These are phyloP conservation scores for Hepsetus odoe DNA, from an alignment of 2,113 vertebrate genomes.

Conservation along the genomic window DNA sequence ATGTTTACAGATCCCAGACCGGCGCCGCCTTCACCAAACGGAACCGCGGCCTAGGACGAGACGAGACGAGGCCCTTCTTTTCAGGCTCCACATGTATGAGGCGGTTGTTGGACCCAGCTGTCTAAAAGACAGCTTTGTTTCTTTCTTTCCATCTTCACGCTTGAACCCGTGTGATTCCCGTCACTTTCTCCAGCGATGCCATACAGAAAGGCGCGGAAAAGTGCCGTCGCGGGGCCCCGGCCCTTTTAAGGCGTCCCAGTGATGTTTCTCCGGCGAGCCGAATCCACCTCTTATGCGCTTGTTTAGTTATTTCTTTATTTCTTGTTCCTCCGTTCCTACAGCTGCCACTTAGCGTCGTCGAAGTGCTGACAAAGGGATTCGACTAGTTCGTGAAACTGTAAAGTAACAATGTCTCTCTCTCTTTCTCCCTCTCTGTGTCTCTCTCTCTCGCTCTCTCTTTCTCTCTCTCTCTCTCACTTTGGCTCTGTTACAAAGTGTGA, in stretches of 20 bases:
- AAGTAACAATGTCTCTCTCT: background rate
- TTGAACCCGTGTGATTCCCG: background rate
- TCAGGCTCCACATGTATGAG: background rate
- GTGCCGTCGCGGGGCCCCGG: background rate
- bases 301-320: too few relatives aligned
- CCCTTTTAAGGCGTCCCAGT: background rate
- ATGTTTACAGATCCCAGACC: background rate
- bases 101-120: too few relatives aligned
- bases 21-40: background rate
- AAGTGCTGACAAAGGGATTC: conserved; percentile 36
- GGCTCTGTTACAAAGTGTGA: background rate
- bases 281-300: too few relatives aligned
- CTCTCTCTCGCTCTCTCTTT: too few relatives aligned
- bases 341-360: conserved; percentile 15
- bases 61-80: background rate
- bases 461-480: background rate
- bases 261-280: background rate
- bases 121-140: conserved; percentile 1
- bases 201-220: too few relatives aligned
- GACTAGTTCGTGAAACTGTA: background rate
- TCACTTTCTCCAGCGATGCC: too few relatives aligned
- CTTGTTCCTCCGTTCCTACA: background rate
- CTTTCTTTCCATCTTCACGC: background rate
- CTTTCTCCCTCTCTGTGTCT: conserved; percentile 1
- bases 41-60: background rate